Percentiles rank a stretch among this genome's conserved stretches.
phyloP scores from a whole-genome alignment of 2,888 invertebrate species.

The Entomobrya multifasciata region DNA sequence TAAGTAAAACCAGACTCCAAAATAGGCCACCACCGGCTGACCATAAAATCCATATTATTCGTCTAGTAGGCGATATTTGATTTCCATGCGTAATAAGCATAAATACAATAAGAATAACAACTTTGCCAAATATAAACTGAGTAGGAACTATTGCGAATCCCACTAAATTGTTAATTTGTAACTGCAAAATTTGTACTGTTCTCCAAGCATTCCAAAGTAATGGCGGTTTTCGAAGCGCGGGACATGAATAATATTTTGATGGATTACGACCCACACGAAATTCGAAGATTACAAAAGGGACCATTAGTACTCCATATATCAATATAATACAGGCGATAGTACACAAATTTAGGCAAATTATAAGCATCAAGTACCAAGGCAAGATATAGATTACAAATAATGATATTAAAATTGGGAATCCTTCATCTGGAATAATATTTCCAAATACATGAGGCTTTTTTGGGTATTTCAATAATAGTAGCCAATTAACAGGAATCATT shows the following conservation, averaged over 20 bases:
- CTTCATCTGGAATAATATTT: too few species aligned
- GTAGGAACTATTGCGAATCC: not conserved
- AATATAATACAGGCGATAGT: too few species aligned
- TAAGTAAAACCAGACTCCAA: slow-evolving; percentile 15
- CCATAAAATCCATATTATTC: not conserved
- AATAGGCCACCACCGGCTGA: not conserved
- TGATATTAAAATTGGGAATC: too few species aligned
- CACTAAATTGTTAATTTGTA: not conserved
- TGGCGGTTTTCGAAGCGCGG: not conserved
- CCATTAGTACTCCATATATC: too few species aligned
- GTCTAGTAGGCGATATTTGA: not conserved
- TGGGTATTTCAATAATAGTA: too few species aligned
- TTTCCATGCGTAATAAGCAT: not conserved
- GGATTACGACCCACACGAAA: not conserved
- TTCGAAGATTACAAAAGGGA: not conserved
- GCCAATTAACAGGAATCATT: too few species aligned
- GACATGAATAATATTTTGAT: not conserved
- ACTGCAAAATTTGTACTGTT: not conserved
- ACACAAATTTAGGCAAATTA: too few species aligned
- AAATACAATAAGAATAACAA: not conserved
- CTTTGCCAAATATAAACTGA: not conserved
- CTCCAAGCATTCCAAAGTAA: not conserved
- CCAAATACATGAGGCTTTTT: too few species aligned
- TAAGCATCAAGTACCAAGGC: too few species aligned
- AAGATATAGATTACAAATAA: too few species aligned